Evolutionary conservation across 2,797 vertebrate species (phyloP).

Genomic region (Tokudaia tokunoshimensis): DNA sequence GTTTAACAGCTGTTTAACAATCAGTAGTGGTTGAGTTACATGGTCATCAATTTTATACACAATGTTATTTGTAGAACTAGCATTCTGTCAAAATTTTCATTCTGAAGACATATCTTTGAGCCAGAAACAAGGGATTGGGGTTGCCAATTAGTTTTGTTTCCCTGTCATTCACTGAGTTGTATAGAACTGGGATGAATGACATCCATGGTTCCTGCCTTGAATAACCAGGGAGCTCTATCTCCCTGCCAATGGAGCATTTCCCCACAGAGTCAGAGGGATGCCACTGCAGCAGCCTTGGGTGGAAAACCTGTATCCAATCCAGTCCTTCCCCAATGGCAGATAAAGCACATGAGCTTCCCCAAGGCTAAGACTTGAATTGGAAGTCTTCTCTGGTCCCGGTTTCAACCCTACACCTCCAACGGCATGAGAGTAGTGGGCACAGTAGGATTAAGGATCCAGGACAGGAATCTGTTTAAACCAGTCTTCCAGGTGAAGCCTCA

Average conservation of each 20-base stretch:
- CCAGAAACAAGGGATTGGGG: constrained; percentile 60
- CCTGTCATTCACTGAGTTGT: not conserved
- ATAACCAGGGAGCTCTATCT: not conserved
- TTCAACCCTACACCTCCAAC: too few species aligned
- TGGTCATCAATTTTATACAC: constrained; percentile 74
- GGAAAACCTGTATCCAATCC: not conserved
- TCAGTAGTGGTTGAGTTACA: not conserved
- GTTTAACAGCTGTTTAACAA: constrained; percentile 75
- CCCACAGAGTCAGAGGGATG: not conserved
- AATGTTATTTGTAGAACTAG: constrained; percentile 77
- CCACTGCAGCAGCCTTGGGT: not conserved
- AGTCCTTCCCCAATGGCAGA: not conserved
- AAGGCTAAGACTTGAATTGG: not conserved
- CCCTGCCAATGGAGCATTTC: not conserved
- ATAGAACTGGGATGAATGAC: fast-evolving
- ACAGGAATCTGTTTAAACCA: not conserved
- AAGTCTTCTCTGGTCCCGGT: not conserved
- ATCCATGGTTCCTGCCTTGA: not conserved
- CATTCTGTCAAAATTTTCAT: constrained; percentile 83
- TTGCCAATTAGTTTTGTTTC: constrained; percentile 77
- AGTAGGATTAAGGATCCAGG: not conserved
- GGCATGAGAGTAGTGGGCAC: not conserved
- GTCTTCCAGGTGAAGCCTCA: not conserved
- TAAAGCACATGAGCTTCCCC: not conserved
- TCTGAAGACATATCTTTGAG: constrained; percentile 70